Base-by-base conservation (phyloP, 2,888 invertebrate genomes). In the Pheosia gnoma region DNA sequence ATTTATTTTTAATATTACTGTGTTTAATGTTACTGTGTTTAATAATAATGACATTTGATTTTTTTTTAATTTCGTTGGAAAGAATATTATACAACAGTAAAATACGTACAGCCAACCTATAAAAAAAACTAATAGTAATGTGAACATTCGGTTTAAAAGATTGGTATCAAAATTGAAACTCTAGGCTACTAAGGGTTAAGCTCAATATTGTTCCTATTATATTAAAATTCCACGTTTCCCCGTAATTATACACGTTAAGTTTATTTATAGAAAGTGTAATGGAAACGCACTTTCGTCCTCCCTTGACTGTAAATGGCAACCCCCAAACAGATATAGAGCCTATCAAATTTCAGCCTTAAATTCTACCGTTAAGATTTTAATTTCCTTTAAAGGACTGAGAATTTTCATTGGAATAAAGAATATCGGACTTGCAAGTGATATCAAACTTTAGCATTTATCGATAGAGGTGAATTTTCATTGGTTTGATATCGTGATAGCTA, bases 221-320 rank as follows among this genome's bases (percentile, higher is more conserved):
- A 6, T 3, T 5, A 39, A 6, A 39, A 39, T 39, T 6, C 7
- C 58, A 47, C 37, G 55, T 45, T 47, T 38, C 11, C 10, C 59
- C 51, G 0, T 25, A 25, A 56, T 60, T 61, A 57, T 59, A 11
- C 47, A 49, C 59, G 53, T 62, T 59, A 45, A 61, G 45, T 70
- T 67, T 80, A 80, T 80, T 75, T 75, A 70, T 77, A 79, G 64
- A 72, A 58, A 5, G 39, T 55, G 59, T 74, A 84, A 81, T 90
- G 90, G 85, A 89, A 84, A 89, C 86, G 60, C 59, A 63, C 76
- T 57, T 9, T 74, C 81, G 78, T 84, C 84, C 84, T 72, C 67
- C 74, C 72, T 72, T 77, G 80, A 66, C 86, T 83, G 82, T 75
- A 87, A 90, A 86, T 83, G 77, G 72, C 70, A 69, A 73, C 81